Conservation (phyloP, 2,888 invertebrate species). For the Lacanobia oleracea region DNA sequence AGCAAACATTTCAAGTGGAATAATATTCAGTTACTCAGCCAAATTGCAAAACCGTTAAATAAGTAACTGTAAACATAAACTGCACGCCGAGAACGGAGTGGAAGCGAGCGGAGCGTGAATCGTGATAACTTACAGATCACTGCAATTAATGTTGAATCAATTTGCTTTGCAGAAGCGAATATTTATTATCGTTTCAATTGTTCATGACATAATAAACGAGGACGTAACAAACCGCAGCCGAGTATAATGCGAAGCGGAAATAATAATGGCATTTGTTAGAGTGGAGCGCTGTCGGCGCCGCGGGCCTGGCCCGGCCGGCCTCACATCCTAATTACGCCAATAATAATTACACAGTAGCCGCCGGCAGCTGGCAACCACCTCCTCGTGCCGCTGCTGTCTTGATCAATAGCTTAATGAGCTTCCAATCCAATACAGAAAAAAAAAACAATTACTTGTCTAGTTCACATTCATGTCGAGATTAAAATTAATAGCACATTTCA, state of each 20-base stretch:
- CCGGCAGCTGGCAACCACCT: slow-evolving; percentile 77
- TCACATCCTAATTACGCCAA: slow-evolving; percentile 90
- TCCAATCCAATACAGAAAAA: slow-evolving; percentile 58
- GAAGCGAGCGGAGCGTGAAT: slow-evolving; percentile 65
- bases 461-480: slow-evolving; percentile 40
- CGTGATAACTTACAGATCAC: slow-evolving; percentile 78
- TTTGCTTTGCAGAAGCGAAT: slow-evolving; percentile 80
- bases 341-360: slow-evolving; percentile 88
- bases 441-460: slow-evolving; percentile 54
- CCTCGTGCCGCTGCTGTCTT: slow-evolving; percentile 76
- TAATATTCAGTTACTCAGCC: slow-evolving; percentile 71
- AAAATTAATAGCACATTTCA: slow-evolving; percentile 31
- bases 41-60: slow-evolving; percentile 81
- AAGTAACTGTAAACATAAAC: slow-evolving; percentile 80
- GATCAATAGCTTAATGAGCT: slow-evolving; percentile 74
- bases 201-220: slow-evolving; percentile 85
- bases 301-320: slow-evolving; percentile 81
- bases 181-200: slow-evolving; percentile 86
- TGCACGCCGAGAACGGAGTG: slow-evolving; percentile 52
- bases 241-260: slow-evolving; percentile 87
- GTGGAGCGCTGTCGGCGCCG: slow-evolving; percentile 80
- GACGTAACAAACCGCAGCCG: slow-evolving; percentile 83
- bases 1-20: slow-evolving; percentile 71
- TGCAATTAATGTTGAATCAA: slow-evolving; percentile 86
- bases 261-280: slow-evolving; percentile 88